A percentile compares a stretch with the other conserved stretches of the same genome.
Conservation (phyloP, 2,113 vertebrate genomes). For the Anarhynchus alexandrinus region DNA sequence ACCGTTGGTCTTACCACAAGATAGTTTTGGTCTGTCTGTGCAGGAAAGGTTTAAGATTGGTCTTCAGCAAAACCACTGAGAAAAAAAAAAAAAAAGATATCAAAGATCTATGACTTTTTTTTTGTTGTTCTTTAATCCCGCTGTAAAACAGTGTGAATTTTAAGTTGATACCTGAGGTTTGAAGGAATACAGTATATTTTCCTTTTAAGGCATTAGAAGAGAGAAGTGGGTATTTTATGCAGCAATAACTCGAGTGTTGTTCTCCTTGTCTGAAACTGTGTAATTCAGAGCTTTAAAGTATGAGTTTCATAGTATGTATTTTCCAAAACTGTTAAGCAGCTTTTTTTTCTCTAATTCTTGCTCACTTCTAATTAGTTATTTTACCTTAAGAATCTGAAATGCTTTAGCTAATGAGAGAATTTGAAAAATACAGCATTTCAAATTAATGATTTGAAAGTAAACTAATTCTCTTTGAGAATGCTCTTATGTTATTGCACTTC, state of each 20-base stretch:
- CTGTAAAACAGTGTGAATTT: conserved; percentile 6
- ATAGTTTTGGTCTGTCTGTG: conserved; percentile 79
- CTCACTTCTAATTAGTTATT: background rate
- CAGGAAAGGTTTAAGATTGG: conserved; percentile 71
- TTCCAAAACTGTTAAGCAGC: background rate
- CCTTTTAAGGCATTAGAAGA: background rate
- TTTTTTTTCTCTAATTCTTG: background rate
- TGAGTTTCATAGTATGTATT: background rate
- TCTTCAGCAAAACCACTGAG: conserved; percentile 56
- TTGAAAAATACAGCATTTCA: background rate
- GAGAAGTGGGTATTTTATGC: background rate
- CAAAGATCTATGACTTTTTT: background rate
- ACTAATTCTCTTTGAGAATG: background rate
- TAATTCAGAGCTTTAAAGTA: background rate
- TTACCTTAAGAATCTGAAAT: background rate
- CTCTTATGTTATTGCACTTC: background rate
- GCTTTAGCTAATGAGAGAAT: background rate
- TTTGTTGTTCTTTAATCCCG: background rate
- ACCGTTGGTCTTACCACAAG: conserved; percentile 77
- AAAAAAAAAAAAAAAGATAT: background rate
- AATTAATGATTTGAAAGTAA: background rate
- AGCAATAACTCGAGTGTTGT: background rate
- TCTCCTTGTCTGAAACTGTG: background rate
- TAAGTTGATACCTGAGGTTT: background rate
- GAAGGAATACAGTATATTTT: background rate